Evolutionary conservation across 2,113 vertebrate species (phyloP), one percentile per base, ranked within the genome.

Genomic region (Alligator mississippiensis): DNA sequence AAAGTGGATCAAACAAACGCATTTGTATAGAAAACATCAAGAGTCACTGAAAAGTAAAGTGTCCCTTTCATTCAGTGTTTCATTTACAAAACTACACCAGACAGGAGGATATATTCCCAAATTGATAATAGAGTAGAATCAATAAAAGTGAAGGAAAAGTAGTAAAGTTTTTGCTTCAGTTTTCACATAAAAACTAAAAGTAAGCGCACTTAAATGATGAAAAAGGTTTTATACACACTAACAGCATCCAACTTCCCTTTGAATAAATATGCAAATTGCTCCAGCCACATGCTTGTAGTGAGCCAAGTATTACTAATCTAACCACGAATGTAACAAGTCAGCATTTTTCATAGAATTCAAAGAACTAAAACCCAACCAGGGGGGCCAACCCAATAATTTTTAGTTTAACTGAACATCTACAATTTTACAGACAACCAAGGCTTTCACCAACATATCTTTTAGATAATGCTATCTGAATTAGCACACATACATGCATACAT

Each of bases 11-110:
- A 84, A 90, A 88, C 6, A 64, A 91, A 92, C 4, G 59, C 25
- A 16, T 64, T 86, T 90, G n/a, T 68, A 76, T 5, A 68, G 24
- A 82, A 77, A 92, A 86, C 10, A 19, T 85, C 21, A 90, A 81
- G 58, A 77, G 25, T 55, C 17, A 66, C 16, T 21, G 6, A 4
- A 87, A 86, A 86, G 63, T 58, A 85, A 82, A 79, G 11, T 16
- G 15, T 63, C 7, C 28, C 66, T 77, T 80, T 60, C 59, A 11
- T n/a, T 84, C 77, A 60, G 28, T 59, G 89, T 87, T 86, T 94
- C 59, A 57, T 77, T 28, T 77, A 4, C 5, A 58, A 62, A 88
- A 84, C 79, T 75, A 70, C 4, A 63, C 28, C 0, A 93, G 13
- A 60, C 88, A 1, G 3, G 7, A 60, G n/a, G 82, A 85, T 5